Evolutionary conservation across 2,888 invertebrate species (phyloP), one percentile per base, ranked within the genome.

Genomic region (Amphipyra tragopoginis): DNA sequence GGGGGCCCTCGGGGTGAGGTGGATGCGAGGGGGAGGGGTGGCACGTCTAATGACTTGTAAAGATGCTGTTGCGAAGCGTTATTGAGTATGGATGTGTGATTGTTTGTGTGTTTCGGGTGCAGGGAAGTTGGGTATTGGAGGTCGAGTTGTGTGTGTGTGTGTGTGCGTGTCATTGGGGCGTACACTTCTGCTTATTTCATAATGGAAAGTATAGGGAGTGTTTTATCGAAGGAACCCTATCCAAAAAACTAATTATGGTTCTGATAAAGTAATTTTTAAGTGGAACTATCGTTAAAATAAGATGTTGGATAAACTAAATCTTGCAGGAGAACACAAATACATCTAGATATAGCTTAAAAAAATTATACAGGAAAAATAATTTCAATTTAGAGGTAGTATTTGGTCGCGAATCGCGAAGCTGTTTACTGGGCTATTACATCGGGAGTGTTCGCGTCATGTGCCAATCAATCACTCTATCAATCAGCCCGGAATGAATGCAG

Each of bases 11-110:
- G 58, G 70, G 75, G 67, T 71, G 79, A 60, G 77, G 75, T 69
- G 76, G 75, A 72, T 71, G 64, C 65, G 52, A 65, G 65, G 66
- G 65, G 68, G 57, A 79, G 74, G 70, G 80, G 79, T 79, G 81
- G 83, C 75, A 78, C 83, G 88, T 90, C 92, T 93, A 93, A 93
- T 93, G 93, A 93, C 91, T 93, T 92, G 92, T 92, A 90, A 93
- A 93, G 93, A 93, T 91, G 91, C 88, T 87, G 82, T 80, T 74
- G 79, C 81, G 81, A 80, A 77, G 58, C 76, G 81, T 72, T 77
- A 77, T 80, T 75, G 71, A 77, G 80, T 77, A 81, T 80, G 72
- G 81, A 72, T 81, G 77, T 81, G 75, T 80, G 81, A 81, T 72
- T 81, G 80, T 79, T 78, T 78, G 76, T 72, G 56, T 57, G 60